Evolutionary conservation across 1,140 invertebrate genomes (phyloP).

Genomic region (Akabosia matsudoensis): DNA sequence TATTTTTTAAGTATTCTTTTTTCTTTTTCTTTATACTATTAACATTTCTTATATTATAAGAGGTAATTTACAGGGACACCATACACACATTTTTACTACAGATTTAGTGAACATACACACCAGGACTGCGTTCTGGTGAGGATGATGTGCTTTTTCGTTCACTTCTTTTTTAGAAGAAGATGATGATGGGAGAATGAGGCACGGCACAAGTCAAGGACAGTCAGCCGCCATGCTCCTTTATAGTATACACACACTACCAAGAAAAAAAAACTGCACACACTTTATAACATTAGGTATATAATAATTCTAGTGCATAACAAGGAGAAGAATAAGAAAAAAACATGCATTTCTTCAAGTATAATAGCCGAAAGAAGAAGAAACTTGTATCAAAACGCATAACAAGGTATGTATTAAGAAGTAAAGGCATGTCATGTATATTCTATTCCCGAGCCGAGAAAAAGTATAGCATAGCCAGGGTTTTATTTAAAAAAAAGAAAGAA

Average conservation of each 20-base stretch:
- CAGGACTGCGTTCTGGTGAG: slow-evolving; percentile 9
- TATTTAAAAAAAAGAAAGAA: no score
- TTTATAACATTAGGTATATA: background rate
- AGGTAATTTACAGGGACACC: slow-evolving; percentile 24
- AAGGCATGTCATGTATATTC: no score
- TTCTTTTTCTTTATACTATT: slow-evolving; percentile 19
- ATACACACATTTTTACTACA: slow-evolving; percentile 25
- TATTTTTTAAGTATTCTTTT: slow-evolving; percentile 16
- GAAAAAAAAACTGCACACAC: background rate
- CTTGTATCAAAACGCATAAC: no score
- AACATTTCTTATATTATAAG: slow-evolving; percentile 24
- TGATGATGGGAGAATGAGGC: slow-evolving; percentile 1
- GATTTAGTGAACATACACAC: slow-evolving; percentile 19
- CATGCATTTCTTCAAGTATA: background rate
- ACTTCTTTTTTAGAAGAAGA: background rate
- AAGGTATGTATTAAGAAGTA: no score
- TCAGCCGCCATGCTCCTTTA: slow-evolving; percentile 38
- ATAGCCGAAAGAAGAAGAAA: background rate
- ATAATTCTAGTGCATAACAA: background rate
- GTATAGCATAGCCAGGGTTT: no score
- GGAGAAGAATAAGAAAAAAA: no score
- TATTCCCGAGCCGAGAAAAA: no score
- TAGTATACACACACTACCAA: slow-evolving; percentile 9
- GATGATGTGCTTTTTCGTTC: slow-evolving; percentile 23
- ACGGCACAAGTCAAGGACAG: slow-evolving; percentile 37